Conservation (phyloP, 64 coral and sea anemone species). For the Stichodactyla helianthus region DNA sequence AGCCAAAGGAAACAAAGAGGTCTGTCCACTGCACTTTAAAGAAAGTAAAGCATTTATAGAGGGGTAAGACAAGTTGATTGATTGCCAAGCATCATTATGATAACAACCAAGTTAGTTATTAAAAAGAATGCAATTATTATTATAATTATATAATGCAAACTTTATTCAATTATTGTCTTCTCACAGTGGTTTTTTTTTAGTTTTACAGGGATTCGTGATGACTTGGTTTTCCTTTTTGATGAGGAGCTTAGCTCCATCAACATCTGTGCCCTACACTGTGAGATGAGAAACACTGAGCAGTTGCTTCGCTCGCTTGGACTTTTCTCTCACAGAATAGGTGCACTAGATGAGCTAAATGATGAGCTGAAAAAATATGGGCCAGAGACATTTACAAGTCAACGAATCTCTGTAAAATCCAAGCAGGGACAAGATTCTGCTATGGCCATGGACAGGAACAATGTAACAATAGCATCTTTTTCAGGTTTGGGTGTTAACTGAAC, state of each 20-base stretch:
- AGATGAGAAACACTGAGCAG: conserved; percentile 44
- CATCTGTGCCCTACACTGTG: conserved; percentile 50
- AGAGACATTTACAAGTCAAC: conserved; percentile 3
- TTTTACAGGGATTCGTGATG: conserved; percentile 53
- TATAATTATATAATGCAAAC: background rate
- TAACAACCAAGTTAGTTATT: background rate
- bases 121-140: background rate
- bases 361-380: background rate
- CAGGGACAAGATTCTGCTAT: background rate
- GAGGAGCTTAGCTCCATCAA: conserved; percentile 42
- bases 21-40: background rate
- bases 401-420: background rate
- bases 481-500: background rate
- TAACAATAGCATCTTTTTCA: background rate
- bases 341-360: background rate
- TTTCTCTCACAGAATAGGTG: background rate
- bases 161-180: background rate
- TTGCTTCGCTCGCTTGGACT: no score
- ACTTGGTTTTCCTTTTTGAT: conserved; percentile 58
- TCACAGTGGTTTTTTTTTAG: conserved; percentile 1
- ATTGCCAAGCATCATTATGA: background rate
- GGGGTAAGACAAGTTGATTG: conserved; percentile 2
- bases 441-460: background rate
- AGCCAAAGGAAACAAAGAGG: background rate
- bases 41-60: conserved; percentile 1